Evolutionary conservation across 2,888 invertebrate genomes (phyloP).

Genomic region (Parnassius orleans): DNA sequence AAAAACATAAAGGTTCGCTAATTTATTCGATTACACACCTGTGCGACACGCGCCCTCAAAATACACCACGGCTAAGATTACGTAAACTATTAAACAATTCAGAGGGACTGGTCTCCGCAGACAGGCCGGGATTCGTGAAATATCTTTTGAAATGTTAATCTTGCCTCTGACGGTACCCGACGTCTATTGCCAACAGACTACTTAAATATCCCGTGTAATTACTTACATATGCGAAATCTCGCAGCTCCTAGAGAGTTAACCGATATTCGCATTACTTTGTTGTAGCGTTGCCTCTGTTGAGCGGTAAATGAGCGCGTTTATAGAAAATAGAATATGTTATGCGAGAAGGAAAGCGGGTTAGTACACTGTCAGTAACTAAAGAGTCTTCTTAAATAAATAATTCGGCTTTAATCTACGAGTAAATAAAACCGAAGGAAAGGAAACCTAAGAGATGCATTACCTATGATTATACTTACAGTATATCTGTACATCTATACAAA

Average conservation of each 20-base stretch:
- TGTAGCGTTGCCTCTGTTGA: background rate
- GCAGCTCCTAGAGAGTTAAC: slow-evolving; percentile 2
- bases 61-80: slow-evolving; percentile 23
- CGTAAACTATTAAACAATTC: slow-evolving; percentile 33
- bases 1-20: too few species aligned
- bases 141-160: slow-evolving; percentile 29
- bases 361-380: too few species aligned
- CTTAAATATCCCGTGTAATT: slow-evolving; percentile 9
- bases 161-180: slow-evolving; percentile 1
- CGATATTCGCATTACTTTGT: background rate
- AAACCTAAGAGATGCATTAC: too few species aligned
- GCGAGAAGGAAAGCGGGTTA: too few species aligned
- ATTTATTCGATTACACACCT: background rate
- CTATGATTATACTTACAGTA: too few species aligned
- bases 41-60: background rate
- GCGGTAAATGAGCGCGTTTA: background rate
- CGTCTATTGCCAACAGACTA: slow-evolving; percentile 4
- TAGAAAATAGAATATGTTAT: background rate
- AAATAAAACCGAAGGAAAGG: too few species aligned
- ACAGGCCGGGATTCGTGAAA: slow-evolving; percentile 18
- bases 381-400: too few species aligned
- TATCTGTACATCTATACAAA: too few species aligned
- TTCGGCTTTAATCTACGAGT: too few species aligned
- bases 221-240: slow-evolving; percentile 6
- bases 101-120: slow-evolving; percentile 18